Base-by-base conservation (phyloP, 2,797 vertebrate species). In the Amblyraja radiata region DNA sequence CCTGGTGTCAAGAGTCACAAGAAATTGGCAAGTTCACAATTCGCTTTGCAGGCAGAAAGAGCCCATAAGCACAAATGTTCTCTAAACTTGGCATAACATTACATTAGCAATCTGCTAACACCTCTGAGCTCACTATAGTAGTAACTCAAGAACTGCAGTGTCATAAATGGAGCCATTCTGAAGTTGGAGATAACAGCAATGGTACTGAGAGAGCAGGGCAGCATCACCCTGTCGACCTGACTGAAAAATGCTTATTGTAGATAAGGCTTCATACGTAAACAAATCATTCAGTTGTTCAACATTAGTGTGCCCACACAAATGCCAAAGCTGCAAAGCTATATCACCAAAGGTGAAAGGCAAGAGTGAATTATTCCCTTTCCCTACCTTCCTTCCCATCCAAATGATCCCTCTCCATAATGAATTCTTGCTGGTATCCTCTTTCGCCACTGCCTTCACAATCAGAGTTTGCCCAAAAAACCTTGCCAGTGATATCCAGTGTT, bases 21-120 rank as follows among this genome's bases (percentile, higher is more conserved):
- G 84, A 71, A 91, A 73, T 54, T 91, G 90, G 90, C 90, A 39
- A 46, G 18, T 73, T 21, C 65, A 36, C n/a, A 61, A 86, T 86
- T 14, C 63, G 36, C 18, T 73, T 21, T 73, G 88, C 65, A 46
- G 9, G 11, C 36, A 36, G 21, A 91, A 71, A 74, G 88, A 91
- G 68, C 71, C 36, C 39, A 73, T 25, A 6, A 54, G 68, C 36
- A 91, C 32, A 91, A 90, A 74, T 23, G 1, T 13, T 73, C 14
- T 39, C 2, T 21, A 8, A 36, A 28, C 32, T 54, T 74, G 71
- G 39, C 23, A 46, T 8, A 39, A 74, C 73, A 71, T 73, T 5
- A 63, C 21, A 39, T 73, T 39, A 10, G 23, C 25, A 23, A 73
- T 73, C 65, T 73, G 36, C 28, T 73, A 11, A 74, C 90, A 54